These are phyloP conservation scores for Drosophila bocki DNA, from an alignment of 1,140 invertebrate species.

Conservation along the genomic window DNA sequence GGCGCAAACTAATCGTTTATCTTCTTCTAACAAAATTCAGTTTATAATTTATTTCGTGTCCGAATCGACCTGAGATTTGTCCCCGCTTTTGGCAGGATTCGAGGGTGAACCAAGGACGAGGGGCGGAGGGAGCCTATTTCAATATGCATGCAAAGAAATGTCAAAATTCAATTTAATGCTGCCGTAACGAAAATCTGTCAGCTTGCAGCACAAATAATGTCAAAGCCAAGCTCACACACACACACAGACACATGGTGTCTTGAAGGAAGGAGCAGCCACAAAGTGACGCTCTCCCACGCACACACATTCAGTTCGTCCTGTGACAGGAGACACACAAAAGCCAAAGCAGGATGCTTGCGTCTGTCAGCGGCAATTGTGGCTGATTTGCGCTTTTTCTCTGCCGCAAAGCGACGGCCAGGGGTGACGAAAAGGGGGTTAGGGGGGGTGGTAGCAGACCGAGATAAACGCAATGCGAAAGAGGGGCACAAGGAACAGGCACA, in stretches of 20 bases:
- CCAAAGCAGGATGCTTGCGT: conserved; percentile 72
- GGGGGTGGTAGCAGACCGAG: neutral
- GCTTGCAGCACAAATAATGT: conserved; percentile 82
- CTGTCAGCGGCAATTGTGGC: conserved; percentile 81
- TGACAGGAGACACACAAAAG: conserved; percentile 58
- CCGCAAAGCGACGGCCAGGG: conserved; percentile 14
- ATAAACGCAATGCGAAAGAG: conserved; percentile 40
- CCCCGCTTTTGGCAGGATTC: neutral
- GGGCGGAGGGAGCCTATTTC: neutral
- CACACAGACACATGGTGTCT: neutral
- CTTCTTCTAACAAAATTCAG: neutral
- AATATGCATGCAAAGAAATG: conserved; percentile 75
- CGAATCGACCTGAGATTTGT: conserved; percentile 1
- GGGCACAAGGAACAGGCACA: conserved; percentile 2
- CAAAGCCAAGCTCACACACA: conserved; percentile 64
- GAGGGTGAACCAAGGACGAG: conserved; percentile 9
- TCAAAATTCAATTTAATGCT: conserved; percentile 83
- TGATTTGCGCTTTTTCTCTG: conserved; percentile 76
- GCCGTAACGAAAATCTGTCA: conserved; percentile 78
- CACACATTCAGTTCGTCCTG: conserved; percentile 10
- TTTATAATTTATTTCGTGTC: conserved; percentile 1
- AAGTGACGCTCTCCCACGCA: conserved; percentile 21
- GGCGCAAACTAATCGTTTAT: neutral
- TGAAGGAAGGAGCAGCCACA: conserved; percentile 43
- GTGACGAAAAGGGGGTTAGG: neutral